Evolutionary conservation across 2,797 vertebrate genomes (phyloP).

Genomic region (Labeo calbasu): DNA sequence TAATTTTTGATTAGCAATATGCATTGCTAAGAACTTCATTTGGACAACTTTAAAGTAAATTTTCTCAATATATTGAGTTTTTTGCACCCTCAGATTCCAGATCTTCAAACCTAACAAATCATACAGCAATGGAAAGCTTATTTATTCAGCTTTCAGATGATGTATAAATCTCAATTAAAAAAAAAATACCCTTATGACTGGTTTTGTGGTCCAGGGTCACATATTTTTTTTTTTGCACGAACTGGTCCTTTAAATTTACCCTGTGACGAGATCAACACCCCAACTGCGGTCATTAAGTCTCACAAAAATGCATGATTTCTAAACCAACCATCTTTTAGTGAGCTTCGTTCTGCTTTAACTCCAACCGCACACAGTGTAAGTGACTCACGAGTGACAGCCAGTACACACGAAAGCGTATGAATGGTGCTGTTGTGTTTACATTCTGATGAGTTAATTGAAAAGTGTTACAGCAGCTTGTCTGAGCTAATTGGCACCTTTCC

Average conservation of each 20-base stretch:
- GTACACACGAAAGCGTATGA: not conserved
- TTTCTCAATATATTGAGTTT: too few relatives aligned
- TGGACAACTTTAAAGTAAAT: too few relatives aligned
- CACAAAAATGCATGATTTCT: not conserved
- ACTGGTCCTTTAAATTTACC: not conserved
- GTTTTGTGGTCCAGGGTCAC: too few relatives aligned
- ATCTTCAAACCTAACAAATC: too few relatives aligned
- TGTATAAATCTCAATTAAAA: too few relatives aligned
- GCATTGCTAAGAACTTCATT: too few relatives aligned
- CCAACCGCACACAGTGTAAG: not conserved
- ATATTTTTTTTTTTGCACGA: not conserved
- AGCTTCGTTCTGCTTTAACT: too few relatives aligned
- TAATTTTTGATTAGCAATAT: too few relatives aligned
- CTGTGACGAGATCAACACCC: not conserved
- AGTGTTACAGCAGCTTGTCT: conserved; percentile 1
- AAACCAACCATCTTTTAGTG: not conserved
- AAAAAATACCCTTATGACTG: too few relatives aligned
- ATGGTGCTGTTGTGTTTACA: not conserved
- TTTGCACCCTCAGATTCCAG: too few relatives aligned
- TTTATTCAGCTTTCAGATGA: too few relatives aligned
- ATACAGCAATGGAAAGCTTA: too few relatives aligned
- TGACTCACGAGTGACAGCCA: not conserved
- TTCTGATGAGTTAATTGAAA: not conserved
- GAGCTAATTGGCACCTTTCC: conserved; percentile 14
- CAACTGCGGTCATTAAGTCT: not conserved